phyloP scores from a whole-genome alignment of 2,113 vertebrate species.

The Microcebus jonahi region DNA sequence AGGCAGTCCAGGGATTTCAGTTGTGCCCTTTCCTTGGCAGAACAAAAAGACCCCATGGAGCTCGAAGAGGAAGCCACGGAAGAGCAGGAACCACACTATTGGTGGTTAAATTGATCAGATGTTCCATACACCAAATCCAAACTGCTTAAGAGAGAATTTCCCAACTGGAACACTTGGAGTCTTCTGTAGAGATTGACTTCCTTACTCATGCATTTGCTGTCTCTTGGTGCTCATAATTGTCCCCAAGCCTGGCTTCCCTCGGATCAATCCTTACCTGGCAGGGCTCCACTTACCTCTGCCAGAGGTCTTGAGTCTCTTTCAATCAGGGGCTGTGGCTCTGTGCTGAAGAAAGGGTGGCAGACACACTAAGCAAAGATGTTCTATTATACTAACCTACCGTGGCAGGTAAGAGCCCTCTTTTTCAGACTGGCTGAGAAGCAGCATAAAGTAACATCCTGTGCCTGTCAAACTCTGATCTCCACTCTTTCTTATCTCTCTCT shows the following conservation, averaged over 20 bases:
- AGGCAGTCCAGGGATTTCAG: neutral
- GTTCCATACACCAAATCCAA: neutral
- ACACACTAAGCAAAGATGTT: neutral
- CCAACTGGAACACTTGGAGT: accelerated
- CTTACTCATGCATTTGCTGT: neutral
- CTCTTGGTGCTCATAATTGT: too few relatives aligned
- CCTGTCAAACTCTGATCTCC: neutral
- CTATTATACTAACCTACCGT: neutral
- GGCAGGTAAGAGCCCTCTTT: neutral
- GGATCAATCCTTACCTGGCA: accelerated
- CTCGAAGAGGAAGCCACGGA: too few relatives aligned
- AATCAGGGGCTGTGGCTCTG: neutral
- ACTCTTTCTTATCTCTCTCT: neutral
- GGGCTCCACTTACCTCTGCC: neutral
- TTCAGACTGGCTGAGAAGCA: neutral
- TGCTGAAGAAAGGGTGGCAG: neutral
- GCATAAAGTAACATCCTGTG: neutral
- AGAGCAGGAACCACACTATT: accelerated
- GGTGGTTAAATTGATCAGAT: neutral
- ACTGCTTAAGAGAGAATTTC: neutral
- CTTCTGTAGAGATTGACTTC: neutral
- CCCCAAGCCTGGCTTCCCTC: neutral
- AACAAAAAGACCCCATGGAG: neutral
- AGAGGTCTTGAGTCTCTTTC: neutral
- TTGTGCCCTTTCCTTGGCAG: neutral